Conservation (phyloP, 30 jellyfish, hydroid and myxozoan genomes). For the Mastigias papua region DNA sequence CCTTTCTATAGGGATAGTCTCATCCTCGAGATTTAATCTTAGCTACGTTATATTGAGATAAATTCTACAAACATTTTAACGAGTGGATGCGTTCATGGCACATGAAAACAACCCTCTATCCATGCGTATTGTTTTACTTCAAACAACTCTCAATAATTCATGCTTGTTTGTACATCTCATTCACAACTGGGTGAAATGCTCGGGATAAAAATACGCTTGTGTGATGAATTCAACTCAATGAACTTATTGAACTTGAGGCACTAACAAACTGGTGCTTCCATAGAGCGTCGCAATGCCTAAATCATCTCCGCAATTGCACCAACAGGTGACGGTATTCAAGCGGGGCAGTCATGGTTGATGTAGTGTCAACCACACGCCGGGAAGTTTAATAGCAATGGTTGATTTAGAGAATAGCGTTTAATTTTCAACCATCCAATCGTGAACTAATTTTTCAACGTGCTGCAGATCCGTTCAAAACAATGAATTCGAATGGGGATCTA, state of each 20-base stretch:
- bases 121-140: neutral
- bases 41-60: neutral
- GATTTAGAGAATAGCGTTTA: neutral
- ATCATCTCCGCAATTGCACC: conserved; percentile 3
- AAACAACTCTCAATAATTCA: neutral
- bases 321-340: conserved; percentile 51
- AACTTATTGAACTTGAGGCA: conserved; percentile 10
- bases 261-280: conserved; percentile 56
- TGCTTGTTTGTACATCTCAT: neutral
- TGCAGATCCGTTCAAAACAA: neutral
- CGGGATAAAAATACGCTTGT: neutral
- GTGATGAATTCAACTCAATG: conserved; percentile 20
- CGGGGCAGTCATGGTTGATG: neutral
- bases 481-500: too few relatives aligned
- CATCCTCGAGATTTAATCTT: too few relatives aligned
- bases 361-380: conserved; percentile 13
- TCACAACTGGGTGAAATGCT: neutral
- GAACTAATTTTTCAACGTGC: neutral
- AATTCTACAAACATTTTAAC: neutral
- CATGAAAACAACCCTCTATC: neutral
- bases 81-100: neutral
- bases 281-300: conserved; percentile 24
- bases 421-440: neutral
- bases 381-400: neutral
- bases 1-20: too few relatives aligned